A percentile compares a stretch with the other conserved stretches of the same genome.
Conservation (phyloP, 2,888 invertebrate species). For the Himalopsyche kuldschensis region DNA sequence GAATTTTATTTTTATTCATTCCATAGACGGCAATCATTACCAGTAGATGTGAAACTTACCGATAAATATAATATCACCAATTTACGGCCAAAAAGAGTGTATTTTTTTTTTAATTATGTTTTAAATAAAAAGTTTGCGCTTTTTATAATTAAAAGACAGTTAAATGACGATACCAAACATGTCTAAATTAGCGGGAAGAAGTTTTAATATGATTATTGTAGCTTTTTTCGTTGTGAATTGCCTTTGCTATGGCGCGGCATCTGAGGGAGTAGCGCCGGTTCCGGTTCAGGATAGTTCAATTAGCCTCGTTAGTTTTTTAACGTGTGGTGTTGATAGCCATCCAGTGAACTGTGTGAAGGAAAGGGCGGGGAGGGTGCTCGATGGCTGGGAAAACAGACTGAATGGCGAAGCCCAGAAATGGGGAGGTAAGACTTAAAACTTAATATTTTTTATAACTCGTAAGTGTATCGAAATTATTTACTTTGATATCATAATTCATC, state of each 20-base stretch:
- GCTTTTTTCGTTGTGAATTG: slow-evolving; percentile 12
- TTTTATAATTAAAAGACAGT: no score
- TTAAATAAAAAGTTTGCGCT: no score
- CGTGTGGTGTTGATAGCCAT: slow-evolving; percentile 57
- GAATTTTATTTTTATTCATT: not conserved
- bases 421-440: slow-evolving; percentile 49
- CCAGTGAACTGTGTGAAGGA: slow-evolving; percentile 60
- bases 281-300: not conserved
- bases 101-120: no score
- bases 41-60: not conserved
- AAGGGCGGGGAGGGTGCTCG: slow-evolving; percentile 58
- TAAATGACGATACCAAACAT: not conserved
- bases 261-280: slow-evolving; percentile 1
- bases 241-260: slow-evolving; percentile 2
- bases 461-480: no score
- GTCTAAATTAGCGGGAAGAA: not conserved
- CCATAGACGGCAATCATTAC: not conserved
- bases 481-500: no score
- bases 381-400: slow-evolving; percentile 50
- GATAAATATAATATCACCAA: no score
- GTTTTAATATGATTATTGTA: not conserved
- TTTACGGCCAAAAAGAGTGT: no score
- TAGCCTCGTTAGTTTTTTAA: slow-evolving; percentile 54
- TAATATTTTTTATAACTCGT: not conserved
- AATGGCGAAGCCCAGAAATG: slow-evolving; percentile 50